Base-by-base conservation (phyloP, 1,140 invertebrate species). In the Apis florea region DNA sequence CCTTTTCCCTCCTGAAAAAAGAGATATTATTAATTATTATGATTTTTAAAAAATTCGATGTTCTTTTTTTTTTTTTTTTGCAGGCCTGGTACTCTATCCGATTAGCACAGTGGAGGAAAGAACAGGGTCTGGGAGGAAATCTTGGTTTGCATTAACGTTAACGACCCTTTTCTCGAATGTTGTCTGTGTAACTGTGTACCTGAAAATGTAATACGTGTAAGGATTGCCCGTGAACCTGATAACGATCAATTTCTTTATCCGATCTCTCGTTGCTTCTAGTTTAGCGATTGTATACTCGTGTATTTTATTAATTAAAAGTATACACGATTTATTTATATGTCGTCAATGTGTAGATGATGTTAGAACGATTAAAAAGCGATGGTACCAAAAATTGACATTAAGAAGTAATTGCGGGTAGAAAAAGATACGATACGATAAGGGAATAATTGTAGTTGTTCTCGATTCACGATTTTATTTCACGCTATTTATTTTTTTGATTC, bases 81-180 rank as follows among this genome's bases (percentile, higher is more conserved):
- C 86, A 95, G 94, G 90, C 88, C 66, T 95, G 94, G 94, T 94
- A 94, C 82, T 88, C 84, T 3, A 91, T 94, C 24, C 89, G 94
- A 84, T 79, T 95, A 78, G 92, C 94, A n/a, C 90, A 93, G 11
- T 94, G 94, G 93, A 92, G 94, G 88, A 92, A 94, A 85, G 93
- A 94, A 73, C 94, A 95, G 84, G 94, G 94, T 24, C 89, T 95
- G 47, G 94, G 92, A 10, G 90, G 93, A 79, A 92, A 89, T 79
- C 89, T 94, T 70, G 90, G 91, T 73, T 79, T 92, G 17, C 77
- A 87, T 40, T 87, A 74, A 84, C 53, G 8, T 58, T 53, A 13
- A n/a, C 58, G 51, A 19, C 17, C n/a, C 40, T 15, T 40, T 40
- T 17, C 40, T 47, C 51, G 31, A 61, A 79, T 73, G 61, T 84